phyloP scores from a whole-genome alignment of 2,797 vertebrate genomes.

The Halcyon badia region DNA sequence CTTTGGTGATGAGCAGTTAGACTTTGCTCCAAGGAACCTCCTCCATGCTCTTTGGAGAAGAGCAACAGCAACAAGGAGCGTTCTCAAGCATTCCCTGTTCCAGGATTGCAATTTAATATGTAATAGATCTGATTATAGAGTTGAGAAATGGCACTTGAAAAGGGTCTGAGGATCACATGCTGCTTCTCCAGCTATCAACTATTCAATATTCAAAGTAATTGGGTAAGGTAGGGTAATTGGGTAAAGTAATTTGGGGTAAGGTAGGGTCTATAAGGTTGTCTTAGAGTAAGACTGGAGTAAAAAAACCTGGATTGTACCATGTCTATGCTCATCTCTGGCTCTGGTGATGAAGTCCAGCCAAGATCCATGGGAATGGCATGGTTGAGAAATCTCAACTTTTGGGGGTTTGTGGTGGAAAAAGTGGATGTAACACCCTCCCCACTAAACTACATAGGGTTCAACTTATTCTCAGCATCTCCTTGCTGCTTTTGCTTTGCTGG shows the following conservation, averaged over 20 bases:
- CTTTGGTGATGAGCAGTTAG: background rate
- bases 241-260: too few species aligned
- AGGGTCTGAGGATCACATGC: background rate
- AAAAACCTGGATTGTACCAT: background rate
- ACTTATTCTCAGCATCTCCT: accelerated
- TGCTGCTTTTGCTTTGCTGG: background rate
- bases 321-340: background rate
- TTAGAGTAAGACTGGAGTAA: background rate
- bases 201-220: background rate
- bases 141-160: background rate
- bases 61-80: background rate
- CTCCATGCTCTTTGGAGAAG: background rate
- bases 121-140: background rate
- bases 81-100: background rate
- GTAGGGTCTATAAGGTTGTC: background rate
- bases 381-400: background rate
- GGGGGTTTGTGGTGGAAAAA: background rate
- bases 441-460: background rate
- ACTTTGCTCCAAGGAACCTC: background rate
- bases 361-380: background rate
- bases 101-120: background rate
- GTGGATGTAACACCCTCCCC: background rate
- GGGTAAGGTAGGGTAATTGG: background rate
- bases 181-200: background rate
- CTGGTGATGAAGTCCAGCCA: background rate